Percentiles rank a stretch among this genome's conserved stretches.
phyloP scores from a whole-genome alignment of 2,113 vertebrate genomes.

The Lepidothrix coronata region DNA sequence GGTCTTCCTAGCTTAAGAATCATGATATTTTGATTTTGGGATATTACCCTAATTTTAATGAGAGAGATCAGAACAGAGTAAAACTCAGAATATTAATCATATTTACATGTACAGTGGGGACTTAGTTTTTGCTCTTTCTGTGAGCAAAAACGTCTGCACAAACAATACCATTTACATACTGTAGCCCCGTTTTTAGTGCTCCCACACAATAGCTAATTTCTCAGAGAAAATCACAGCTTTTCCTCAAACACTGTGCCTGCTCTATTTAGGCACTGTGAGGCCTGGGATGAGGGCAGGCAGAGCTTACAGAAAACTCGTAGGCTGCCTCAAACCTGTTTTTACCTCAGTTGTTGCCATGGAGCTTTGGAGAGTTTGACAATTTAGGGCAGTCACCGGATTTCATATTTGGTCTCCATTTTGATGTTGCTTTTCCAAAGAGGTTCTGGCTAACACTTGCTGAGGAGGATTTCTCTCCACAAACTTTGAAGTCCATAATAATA shows the following conservation, averaged over 20 bases:
- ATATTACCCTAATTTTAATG: not conserved
- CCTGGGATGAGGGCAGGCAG: constrained; percentile 15
- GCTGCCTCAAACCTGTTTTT: constrained; percentile 37
- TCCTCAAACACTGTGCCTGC: not conserved
- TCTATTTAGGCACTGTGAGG: constrained; percentile 20
- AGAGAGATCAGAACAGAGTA: not conserved
- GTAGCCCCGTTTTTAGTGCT: not conserved
- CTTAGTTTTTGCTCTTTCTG: not conserved
- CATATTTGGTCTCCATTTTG: not conserved
- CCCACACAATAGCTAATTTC: not conserved
- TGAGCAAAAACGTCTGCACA: not conserved
- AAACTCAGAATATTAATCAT: not conserved
- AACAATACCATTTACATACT: not conserved
- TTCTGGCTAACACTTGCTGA: not conserved
- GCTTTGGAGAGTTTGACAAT: constrained; percentile 13
- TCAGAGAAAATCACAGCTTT: constrained; percentile 39
- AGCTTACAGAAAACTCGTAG: not conserved
- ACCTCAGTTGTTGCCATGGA: constrained; percentile 46
- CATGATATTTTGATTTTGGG: not conserved
- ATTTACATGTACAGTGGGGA: not conserved
- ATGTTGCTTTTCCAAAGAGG: not conserved
- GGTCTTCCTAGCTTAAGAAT: not conserved
- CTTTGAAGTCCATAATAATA: not conserved
- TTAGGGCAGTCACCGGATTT: not conserved
- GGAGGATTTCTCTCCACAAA: not conserved